Evolutionary conservation across 2,888 invertebrate genomes (phyloP), one percentile per base, ranked within the genome.

Genomic region (Dryomyza anilis): DNA sequence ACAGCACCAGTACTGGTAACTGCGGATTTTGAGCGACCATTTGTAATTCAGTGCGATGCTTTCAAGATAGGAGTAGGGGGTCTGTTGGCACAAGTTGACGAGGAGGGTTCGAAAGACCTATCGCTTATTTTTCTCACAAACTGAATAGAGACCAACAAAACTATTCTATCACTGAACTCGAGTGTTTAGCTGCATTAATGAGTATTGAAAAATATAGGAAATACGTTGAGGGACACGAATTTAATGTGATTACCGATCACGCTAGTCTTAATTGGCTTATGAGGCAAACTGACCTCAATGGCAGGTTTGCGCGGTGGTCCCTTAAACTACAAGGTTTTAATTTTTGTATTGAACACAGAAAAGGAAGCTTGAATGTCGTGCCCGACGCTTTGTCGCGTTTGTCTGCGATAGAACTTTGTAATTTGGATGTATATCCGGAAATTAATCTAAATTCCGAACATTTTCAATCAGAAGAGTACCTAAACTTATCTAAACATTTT

Each of bases 201-300:
- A 50, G 61, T 23, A 62, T 62, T 14, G 19, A 62, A 1, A 63
- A 58, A 36, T 64, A 58, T 45, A 12, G 64, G 12, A 58, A 39
- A 16, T 64, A 64, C 33, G 53, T 64, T 2, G 64, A 59, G 12
- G 64, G 64, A 2, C 64, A 64, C n/a, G 16, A 19, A 12, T 64
- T 64, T 21, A 64, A 19, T 10, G 45, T 59, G 12, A n/a, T n/a
- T n/a, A n/a, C n/a, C n/a, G n/a, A n/a, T n/a, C n/a, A n/a, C n/a
- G n/a, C n/a, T n/a, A n/a, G 61, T 30, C 36, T 65, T 2, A 29
- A 50, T 19, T 65, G 61, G 65, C 29, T 65, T 12, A 62, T 63
- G 66, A 19, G 21, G n/a, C 55, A 56, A 36, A 14, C 23, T n/a
- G 64, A 64, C 33, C 21, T 64, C 12, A 58, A 52, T 16, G n/a